Evolutionary conservation across 2,888 invertebrate genomes (phyloP).

Genomic region (Bedellia somnulentella): DNA sequence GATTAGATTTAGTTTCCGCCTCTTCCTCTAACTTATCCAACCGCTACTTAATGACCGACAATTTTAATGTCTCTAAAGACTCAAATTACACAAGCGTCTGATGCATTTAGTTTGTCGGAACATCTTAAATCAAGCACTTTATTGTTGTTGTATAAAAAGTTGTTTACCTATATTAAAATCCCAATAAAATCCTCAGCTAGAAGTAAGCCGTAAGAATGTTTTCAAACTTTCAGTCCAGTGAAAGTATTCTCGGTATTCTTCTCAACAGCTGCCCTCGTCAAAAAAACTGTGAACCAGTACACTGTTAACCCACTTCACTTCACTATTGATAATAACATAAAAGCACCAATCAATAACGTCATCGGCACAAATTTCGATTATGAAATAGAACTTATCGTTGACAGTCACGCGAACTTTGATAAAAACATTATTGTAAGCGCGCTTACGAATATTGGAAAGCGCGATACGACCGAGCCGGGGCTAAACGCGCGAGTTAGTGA

Average conservation of each 20-base stretch:
- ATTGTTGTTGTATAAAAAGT: no score
- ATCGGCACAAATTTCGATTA: slow-evolving; percentile 24
- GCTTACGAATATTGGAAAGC: slow-evolving; percentile 15
- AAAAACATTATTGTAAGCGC: slow-evolving; percentile 1
- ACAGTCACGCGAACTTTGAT: slow-evolving; percentile 13
- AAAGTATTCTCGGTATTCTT: slow-evolving; percentile 53
- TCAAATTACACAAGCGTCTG: no score
- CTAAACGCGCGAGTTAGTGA: slow-evolving; percentile 3
- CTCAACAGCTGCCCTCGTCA: slow-evolving; percentile 25
- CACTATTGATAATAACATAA: slow-evolving; percentile 17
- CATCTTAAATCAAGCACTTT: no score
- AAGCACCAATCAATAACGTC: slow-evolving; percentile 24
- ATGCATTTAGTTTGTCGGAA: no score
- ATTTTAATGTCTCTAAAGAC: no score
- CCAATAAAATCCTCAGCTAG: slow-evolving; percentile 14
- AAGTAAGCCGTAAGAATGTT: slow-evolving; percentile 51
- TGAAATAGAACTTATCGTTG: slow-evolving; percentile 19
- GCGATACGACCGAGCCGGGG: slow-evolving; percentile 8
- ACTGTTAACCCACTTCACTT: slow-evolving; percentile 12
- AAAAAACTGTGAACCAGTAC: slow-evolving; percentile 20
- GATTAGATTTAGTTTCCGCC: no score
- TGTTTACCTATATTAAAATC: background rate
- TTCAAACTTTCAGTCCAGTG: slow-evolving; percentile 57
- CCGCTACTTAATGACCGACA: no score
- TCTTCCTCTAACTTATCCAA: no score